Conservation (phyloP, 2,888 invertebrate species). For the Cyclophora albipunctata region DNA sequence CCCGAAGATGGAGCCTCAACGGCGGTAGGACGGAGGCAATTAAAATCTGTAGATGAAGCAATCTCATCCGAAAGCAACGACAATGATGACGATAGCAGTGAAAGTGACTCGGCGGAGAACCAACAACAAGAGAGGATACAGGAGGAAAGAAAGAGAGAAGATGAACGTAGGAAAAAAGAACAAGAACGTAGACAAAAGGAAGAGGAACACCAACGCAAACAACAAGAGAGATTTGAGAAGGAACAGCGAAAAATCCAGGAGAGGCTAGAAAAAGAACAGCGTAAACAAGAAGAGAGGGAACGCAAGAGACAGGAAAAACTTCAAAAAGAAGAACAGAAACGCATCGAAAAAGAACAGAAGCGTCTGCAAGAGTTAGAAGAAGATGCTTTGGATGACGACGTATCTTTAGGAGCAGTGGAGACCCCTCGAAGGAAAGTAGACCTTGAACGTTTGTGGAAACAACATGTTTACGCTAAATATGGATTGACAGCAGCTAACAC, state of each 20-base stretch:
- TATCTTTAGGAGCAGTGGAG: conserved; percentile 34
- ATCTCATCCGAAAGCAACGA: conserved; percentile 26
- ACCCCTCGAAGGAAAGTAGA: conserved; percentile 36
- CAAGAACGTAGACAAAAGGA: conserved; percentile 24
- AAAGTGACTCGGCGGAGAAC: conserved; percentile 26
- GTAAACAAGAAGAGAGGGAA: conserved; percentile 28
- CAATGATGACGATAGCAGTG: conserved; percentile 12
- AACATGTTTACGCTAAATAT: conserved; percentile 51
- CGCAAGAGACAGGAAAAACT: conserved; percentile 34
- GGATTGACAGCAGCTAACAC: conserved; percentile 44
- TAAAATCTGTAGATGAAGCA: conserved; percentile 40
- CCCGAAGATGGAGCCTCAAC: conserved; percentile 45
- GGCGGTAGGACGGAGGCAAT: conserved; percentile 31
- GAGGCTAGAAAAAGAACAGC: conserved; percentile 26
- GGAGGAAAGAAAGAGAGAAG: conserved; percentile 32
- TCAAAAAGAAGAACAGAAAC: conserved; percentile 37
- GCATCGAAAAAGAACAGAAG: conserved; percentile 32
- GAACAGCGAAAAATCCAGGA: conserved; percentile 34
- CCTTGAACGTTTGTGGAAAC: conserved; percentile 58
- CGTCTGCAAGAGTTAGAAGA: conserved; percentile 34
- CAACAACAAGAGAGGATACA: conserved; percentile 35
- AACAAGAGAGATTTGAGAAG: conserved; percentile 20
- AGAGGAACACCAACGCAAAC: conserved; percentile 27
- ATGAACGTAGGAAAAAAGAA: conserved; percentile 24
- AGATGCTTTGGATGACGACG: conserved; percentile 26